Evolutionary conservation across 2,113 vertebrate genomes (phyloP).

Genomic region (Gracilinanus agilis): DNA sequence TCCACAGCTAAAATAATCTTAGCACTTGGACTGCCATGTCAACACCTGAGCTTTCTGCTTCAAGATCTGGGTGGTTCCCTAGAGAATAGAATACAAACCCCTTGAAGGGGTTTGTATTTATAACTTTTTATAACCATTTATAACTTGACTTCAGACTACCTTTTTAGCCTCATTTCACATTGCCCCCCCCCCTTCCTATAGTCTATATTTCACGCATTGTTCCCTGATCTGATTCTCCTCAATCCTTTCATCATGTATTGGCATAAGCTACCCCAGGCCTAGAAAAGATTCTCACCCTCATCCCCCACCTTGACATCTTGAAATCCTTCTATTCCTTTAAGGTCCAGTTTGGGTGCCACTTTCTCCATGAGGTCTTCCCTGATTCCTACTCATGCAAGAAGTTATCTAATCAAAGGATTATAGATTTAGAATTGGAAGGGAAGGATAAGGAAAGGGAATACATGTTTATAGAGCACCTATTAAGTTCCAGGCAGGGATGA

Average conservation of each 20-base stretch:
- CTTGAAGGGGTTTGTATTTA: no score
- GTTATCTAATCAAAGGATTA: not conserved
- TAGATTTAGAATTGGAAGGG: not conserved
- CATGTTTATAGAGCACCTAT: not conserved
- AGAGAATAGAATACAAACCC: not conserved
- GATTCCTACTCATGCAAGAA: not conserved
- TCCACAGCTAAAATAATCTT: not conserved
- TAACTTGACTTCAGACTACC: not conserved
- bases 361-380: not conserved
- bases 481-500: not conserved
- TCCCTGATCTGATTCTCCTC: not conserved
- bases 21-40: not conserved
- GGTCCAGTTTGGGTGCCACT: not conserved
- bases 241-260: not conserved
- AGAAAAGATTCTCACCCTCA: not conserved
- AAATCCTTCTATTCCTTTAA: not conserved
- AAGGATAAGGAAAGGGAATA: not conserved
- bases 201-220: not conserved
- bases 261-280: not conserved
- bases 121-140: not conserved
- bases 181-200: not conserved
- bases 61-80: not conserved
- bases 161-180: not conserved
- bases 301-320: not conserved
- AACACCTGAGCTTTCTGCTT: not conserved